phyloP scores from a whole-genome alignment of 2,113 vertebrate species.

The Pithys albifrons region DNA sequence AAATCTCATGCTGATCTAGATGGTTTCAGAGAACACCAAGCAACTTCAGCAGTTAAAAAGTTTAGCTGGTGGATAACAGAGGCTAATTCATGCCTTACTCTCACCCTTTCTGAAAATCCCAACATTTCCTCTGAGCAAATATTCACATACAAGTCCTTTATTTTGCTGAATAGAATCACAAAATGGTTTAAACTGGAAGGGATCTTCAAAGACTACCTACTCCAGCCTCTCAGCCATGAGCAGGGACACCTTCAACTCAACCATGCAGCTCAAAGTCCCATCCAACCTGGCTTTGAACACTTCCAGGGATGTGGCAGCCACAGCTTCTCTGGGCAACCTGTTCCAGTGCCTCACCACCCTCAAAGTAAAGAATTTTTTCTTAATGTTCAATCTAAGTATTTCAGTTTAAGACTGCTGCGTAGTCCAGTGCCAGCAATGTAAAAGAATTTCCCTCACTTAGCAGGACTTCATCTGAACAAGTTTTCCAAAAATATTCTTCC shows the following conservation, averaged over 20 bases:
- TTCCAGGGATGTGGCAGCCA: background rate
- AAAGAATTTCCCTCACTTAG: background rate
- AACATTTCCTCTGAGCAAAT: background rate
- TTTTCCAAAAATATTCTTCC: background rate
- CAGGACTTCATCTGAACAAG: background rate
- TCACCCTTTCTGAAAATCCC: background rate
- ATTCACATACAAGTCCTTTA: background rate
- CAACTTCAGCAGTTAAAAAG: background rate
- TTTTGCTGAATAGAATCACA: background rate
- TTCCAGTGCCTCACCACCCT: background rate
- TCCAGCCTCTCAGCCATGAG: background rate
- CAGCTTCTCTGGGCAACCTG: background rate
- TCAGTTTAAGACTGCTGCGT: background rate
- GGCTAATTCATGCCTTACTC: background rate
- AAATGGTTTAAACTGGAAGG: background rate
- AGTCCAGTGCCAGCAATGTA: background rate
- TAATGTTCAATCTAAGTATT: background rate
- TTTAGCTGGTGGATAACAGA: background rate
- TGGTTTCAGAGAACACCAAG: background rate
- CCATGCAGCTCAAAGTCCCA: background rate
- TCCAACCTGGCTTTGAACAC: background rate
- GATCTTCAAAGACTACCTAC: background rate
- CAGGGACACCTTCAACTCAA: background rate
- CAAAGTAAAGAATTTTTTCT: background rate
- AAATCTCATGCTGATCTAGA: background rate